Conservation (phyloP, 2,113 vertebrate genomes). For the Mustela lutreola region DNA sequence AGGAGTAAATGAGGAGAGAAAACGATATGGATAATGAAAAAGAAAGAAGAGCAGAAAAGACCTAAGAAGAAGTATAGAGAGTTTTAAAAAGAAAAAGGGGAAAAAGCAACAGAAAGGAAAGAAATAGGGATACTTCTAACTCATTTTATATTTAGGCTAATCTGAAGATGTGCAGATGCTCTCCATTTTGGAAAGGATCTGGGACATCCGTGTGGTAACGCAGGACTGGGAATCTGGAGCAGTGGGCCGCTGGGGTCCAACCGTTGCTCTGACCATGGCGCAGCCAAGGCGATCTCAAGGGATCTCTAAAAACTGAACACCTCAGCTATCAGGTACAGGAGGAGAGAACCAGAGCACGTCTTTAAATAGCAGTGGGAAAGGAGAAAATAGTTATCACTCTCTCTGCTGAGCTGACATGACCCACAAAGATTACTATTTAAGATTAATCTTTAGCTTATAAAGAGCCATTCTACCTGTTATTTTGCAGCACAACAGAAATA, state of each 20-base stretch:
- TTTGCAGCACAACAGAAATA: constrained; percentile 33
- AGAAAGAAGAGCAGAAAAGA: neutral
- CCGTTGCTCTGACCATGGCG: neutral
- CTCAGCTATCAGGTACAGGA: neutral
- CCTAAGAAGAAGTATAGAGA: neutral
- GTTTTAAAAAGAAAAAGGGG: neutral
- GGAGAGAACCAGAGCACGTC: neutral
- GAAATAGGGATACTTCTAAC: neutral
- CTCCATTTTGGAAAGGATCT: neutral
- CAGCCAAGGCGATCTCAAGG: neutral
- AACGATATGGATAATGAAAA: neutral
- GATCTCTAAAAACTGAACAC: neutral
- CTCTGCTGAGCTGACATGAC: neutral
- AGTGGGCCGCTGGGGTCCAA: neutral
- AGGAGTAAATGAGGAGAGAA: neutral
- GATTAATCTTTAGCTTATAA: constrained; percentile 32
- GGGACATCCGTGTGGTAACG: neutral
- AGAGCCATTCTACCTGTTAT: neutral
- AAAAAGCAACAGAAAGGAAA: constrained; percentile 28
- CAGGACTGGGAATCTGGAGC: neutral
- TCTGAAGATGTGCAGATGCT: neutral
- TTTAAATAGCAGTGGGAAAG: neutral
- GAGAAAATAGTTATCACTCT: neutral
- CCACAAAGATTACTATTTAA: neutral
- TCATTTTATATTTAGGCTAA: neutral